Base-by-base conservation (phyloP, 1,140 invertebrate genomes). In the Bradysia coprophila region DNA sequence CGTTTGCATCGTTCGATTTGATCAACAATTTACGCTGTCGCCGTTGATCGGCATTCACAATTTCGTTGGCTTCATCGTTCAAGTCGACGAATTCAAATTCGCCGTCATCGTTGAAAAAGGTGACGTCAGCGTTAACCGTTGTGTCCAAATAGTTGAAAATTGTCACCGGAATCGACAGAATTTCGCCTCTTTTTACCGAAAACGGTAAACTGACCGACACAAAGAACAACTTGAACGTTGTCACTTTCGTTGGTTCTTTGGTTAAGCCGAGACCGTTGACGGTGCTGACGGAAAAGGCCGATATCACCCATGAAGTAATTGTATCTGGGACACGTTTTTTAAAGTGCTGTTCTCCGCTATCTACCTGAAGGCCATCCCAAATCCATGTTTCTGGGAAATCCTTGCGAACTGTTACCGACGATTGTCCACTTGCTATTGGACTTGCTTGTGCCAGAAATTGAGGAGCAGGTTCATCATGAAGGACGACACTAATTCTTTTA, bases 291-390 rank as follows among this genome's bases (percentile, higher is more conserved):
- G 93, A 88, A 58, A 98, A 98, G 1, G 85, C 94, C 24, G 82
- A 86, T 0, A 96, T 70, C 16, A 86, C 70, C 90, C 92, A 97
- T 2, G 86, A 88, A 1, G 88, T 94, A 10, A 96, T 87, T 0
- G 85, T 84, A 47, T 89, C 80, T 1, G 93, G 93, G 21, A 90
- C 77, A 38, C 56, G 59, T 33, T 54, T 57, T 0, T 31, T 42
- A 36, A 63, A 62, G n/a, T n/a, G n/a, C n/a, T n/a, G n/a, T n/a
- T n/a, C 13, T 15, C 32, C 32, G 32, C n/a, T 5, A 34, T 34
- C 32, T 9, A 23, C 15, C 39, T 23, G 39, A n/a, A 43, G 19
- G 42, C n/a, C n/a, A n/a, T n/a, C n/a, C n/a, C n/a, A n/a, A n/a
- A n/a, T n/a, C n/a, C n/a, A n/a, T n/a, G n/a, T 23, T 39, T 43